Evolutionary conservation across 2,888 invertebrate genomes (phyloP), one percentile per base, ranked within the genome.

Genomic region (Eristalinus aeneus): DNA sequence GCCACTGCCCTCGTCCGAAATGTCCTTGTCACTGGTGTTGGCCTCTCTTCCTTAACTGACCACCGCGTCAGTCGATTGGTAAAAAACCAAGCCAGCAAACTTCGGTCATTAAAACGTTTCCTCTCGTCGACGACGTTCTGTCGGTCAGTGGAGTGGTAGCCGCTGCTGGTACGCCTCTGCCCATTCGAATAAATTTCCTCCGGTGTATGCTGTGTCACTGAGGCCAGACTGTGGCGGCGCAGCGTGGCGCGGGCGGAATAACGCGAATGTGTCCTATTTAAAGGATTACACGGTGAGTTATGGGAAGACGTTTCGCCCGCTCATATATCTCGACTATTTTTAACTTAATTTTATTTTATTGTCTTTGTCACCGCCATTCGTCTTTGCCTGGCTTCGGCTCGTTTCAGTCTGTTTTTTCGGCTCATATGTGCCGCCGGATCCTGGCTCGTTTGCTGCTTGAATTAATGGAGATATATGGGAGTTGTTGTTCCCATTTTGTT

Each of bases 291-390:
- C 89, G 82, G 88, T 91, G 91, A 91, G 88, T 91, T 91, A 91
- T 91, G 88, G 88, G 87, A 87, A 78, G 82, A 82, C 86, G 82
- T 86, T 86, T 82, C 71, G 77, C 77, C 73, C 73, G 81, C 69
- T 82, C 91, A 90, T 90, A 90, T 90, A 91, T 90, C 90, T 79
- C 87, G 87, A 89, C 90, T 91, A 91, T 91, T 89, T 91, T 92
- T 90, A 91, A 92, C 91, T 91, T 92, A 91, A 92, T 92, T 92
- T 92, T 90, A 90, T 91, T 91, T 92, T 91, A 92, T 92, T 91
- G 90, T 89, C 88, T 83, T 88, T 88, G 81, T 83, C 87, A 87
- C 83, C 72, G 86, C 83, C 83, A 87, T 87, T 27, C 74, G 75
- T 87, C 87, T 87, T 83, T 63, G 65, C 60, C 10, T 68, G 46